Conservation (phyloP, 2,797 vertebrate species). For the Ispidina lecontei region DNA sequence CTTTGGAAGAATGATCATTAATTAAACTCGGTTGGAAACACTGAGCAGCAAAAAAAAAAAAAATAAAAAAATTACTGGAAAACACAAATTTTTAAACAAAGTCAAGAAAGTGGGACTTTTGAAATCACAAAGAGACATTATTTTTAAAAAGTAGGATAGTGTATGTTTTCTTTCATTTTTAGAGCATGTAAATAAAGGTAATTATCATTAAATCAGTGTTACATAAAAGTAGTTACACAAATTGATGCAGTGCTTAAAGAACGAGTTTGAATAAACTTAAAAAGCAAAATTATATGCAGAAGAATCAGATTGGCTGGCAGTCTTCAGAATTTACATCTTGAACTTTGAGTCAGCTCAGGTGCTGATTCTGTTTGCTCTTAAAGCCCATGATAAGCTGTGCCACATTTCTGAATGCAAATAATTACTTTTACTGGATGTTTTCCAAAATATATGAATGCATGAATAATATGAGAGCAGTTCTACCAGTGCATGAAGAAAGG, state of each 20-base stretch:
- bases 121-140: not conserved
- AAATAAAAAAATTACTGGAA: not conserved
- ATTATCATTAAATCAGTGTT: not conserved
- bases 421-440: not conserved
- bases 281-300: not conserved
- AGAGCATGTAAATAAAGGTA: not conserved
- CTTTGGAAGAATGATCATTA: not conserved
- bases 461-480: not conserved
- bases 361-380: not conserved
- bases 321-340: not conserved
- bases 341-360: not conserved
- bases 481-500: not conserved
- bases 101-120: not conserved
- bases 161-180: not conserved
- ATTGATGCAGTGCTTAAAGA: not conserved
- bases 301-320: not conserved
- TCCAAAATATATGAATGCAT: not conserved
- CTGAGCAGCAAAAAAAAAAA: not conserved
- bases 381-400: not conserved
- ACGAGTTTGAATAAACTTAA: not conserved
- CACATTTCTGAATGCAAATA: not conserved
- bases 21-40: not conserved
- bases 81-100: not conserved
- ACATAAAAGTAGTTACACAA: not conserved
- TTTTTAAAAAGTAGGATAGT: not conserved